Conservation (phyloP, 37 sponge, comb jelly and placozoan genomes). For the Amphimedon queenslandica region DNA sequence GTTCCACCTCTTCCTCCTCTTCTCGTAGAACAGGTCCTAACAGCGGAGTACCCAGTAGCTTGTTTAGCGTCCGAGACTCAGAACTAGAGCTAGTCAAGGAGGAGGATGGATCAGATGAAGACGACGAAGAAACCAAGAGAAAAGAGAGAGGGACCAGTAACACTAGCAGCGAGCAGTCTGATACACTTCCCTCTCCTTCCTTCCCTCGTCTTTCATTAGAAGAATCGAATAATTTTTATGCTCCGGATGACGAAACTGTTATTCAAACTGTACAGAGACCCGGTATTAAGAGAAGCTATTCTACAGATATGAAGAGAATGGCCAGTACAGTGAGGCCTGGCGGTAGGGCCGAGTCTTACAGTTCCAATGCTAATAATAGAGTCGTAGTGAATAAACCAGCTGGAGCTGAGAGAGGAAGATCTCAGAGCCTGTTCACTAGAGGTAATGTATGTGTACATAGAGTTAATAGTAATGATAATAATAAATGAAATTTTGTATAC, state of each 20-base stretch:
- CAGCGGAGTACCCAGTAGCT: background rate
- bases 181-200: background rate
- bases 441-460: background rate
- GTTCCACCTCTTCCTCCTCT: background rate
- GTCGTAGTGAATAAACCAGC: background rate
- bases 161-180: background rate
- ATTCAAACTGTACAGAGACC: background rate
- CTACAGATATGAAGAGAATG: background rate
- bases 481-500: background rate
- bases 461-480: slow-evolving; percentile 1
- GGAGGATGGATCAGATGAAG: background rate
- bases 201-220: background rate
- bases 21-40: background rate
- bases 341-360: background rate
- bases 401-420: background rate
- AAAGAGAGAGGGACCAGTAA: background rate
- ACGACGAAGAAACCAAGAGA: background rate
- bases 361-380: background rate
- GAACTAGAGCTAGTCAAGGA: background rate
- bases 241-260: background rate
- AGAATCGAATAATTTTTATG: background rate
- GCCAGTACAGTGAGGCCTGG: background rate
- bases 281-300: background rate
- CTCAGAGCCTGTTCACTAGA: background rate
- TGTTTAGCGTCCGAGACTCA: background rate